Conservation (phyloP, 2,113 vertebrate genomes). For the Taurulus bubalis region DNA sequence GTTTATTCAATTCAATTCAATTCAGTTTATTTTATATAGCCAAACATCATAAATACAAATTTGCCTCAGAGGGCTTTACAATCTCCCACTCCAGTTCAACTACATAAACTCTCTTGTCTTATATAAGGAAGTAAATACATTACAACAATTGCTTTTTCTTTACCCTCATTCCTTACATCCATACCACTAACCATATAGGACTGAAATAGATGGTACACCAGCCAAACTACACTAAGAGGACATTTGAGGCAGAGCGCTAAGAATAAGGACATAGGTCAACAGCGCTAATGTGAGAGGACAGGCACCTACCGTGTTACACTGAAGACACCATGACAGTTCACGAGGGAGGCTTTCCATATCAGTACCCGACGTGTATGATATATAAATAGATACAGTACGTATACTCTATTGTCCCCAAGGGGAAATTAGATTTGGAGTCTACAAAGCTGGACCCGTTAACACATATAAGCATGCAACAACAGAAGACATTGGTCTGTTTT, state of each 20-base stretch:
- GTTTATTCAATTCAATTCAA: too few species aligned
- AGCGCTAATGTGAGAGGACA: slow-evolving; percentile 26
- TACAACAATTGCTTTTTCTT: not conserved
- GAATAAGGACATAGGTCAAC: slow-evolving; percentile 70
- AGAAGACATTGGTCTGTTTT: not conserved
- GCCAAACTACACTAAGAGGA: slow-evolving; percentile 60
- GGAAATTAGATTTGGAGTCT: not conserved
- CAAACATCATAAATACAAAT: too few species aligned
- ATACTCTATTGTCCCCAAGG: not conserved
- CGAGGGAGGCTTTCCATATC: not conserved
- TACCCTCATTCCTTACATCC: slow-evolving; percentile 26
- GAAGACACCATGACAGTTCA: slow-evolving; percentile 10
- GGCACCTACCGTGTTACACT: slow-evolving; percentile 39
- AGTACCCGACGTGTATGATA: not conserved
- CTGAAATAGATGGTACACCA: slow-evolving; percentile 60
- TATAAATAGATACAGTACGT: not conserved
- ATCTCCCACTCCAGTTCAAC: not conserved
- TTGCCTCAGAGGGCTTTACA: too few species aligned
- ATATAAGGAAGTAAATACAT: not conserved
- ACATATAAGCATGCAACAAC: not conserved
- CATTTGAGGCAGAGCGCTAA: slow-evolving; percentile 60
- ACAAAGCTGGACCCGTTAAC: not conserved
- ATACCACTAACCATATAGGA: slow-evolving; percentile 55
- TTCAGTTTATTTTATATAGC: too few species aligned
- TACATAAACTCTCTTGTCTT: not conserved